Base-by-base conservation (phyloP, 2,113 vertebrate genomes). In the Spheniscus mendiculus region DNA sequence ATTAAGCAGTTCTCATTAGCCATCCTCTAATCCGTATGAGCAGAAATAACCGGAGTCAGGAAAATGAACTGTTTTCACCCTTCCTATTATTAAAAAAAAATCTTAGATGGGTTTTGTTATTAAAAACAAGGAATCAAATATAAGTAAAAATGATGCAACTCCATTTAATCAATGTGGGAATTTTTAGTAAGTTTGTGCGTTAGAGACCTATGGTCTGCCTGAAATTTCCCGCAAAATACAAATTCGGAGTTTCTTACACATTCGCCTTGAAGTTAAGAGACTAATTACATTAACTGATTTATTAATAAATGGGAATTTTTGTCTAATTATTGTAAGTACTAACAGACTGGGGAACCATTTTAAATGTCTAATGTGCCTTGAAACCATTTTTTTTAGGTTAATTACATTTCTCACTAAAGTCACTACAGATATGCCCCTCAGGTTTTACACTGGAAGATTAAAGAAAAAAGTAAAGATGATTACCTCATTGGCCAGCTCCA, bases 401-500 rank as follows among this genome's bases (percentile, higher is more conserved):
- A 98, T 98, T 98, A 97, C 83, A 90, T 98, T 98, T 98, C 96
- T 97, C 94, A 96, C 91, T 96, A 62, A 97, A 98, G 93, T 91
- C 95, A 97, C 95, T 96, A 82, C 38, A 97, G 95, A 98, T 87
- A 95, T 96, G 94, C 90, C 97, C 96, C 96, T 98, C 86, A 97
- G 95, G 94, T 98, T 98, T 97, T 91, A 95, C 63, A 94, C 49
- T 95, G 42, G 83, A 93, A 97, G 77, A 95, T 90, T 96, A 89
- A 79, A 94, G 63, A 86, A 97, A 94, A 96, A 96, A 93, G 63
- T 45, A 82, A 98, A 92, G 91, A 95, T 62, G 88, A 98, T 99
- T 99, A 99, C 99, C 99, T 99, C 99, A 98, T 99, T 99, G 98
- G 99, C 99, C 97, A 99, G 97, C 90, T 99, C 98, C 97, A 99